Conservation (phyloP, 2,888 invertebrate genomes). For the Tenthredo amoena region DNA sequence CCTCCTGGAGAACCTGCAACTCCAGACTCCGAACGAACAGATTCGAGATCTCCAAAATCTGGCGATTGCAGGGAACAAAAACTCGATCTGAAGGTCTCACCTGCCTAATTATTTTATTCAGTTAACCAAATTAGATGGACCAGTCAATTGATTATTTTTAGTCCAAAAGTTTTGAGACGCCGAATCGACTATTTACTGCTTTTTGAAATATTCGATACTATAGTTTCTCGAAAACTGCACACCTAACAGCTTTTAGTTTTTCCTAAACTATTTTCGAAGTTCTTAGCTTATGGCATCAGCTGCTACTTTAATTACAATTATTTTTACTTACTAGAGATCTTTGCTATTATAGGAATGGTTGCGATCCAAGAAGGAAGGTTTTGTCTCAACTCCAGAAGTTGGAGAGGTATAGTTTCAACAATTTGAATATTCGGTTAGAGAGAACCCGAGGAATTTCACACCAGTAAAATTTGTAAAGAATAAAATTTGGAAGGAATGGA, state of each 20-base stretch:
- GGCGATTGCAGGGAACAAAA: slow-evolving; percentile 10
- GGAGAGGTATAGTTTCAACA: background rate
- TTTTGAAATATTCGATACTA: background rate
- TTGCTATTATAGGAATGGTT: slow-evolving; percentile 3
- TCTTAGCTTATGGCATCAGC: too few species aligned
- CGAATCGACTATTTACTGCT: background rate
- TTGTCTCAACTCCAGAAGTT: background rate
- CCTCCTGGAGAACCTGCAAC: background rate
- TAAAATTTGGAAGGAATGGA: background rate
- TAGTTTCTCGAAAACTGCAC: background rate
- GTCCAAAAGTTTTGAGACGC: background rate
- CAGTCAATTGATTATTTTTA: background rate
- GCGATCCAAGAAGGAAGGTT: background rate
- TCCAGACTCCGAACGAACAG: slow-evolving; percentile 6
- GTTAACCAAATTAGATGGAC: background rate
- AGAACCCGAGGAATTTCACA: background rate
- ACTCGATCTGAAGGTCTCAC: background rate
- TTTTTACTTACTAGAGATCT: background rate
- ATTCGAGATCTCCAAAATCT: background rate
- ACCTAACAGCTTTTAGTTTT: background rate
- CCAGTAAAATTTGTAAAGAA: background rate
- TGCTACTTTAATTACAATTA: background rate
- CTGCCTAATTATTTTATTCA: background rate
- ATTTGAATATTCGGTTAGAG: background rate
- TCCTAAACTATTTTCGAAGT: background rate